Evolutionary conservation across 1,140 invertebrate genomes (phyloP), one percentile per base, ranked within the genome.

Genomic region (Ditylenchus dipsaci): DNA sequence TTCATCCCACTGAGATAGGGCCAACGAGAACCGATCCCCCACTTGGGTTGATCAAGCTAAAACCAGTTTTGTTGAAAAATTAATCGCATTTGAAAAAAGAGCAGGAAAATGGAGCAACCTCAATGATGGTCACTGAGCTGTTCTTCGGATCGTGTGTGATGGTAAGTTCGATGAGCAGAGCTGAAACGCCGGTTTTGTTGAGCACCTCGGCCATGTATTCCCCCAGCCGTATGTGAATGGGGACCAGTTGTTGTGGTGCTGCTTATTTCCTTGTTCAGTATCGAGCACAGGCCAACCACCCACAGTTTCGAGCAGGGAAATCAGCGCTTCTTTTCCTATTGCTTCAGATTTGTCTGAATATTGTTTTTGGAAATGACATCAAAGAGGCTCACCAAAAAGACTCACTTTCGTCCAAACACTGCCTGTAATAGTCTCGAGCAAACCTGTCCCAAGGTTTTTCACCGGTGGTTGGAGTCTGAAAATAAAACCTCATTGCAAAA

Each of bases 81-180:
- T 3, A 38, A 5, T 38, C 33, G 3, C 33, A 38, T 38, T 3
- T 11, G 11, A 38, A 11, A 38, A 38, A 38, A 38, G 3, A 38
- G 33, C 3, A 38, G 33, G 33, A 38, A 38, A 38, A 38, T 11
- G 11, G 33, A 38, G 3, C 33, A 38, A 38, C 33, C 33, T 73
- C 53, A 45, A 78, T 38, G 33, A 72, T 62, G 45, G 63, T 63
- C 63, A 59, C 58, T 9, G 70, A 59, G 38, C 71, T 75, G 83
- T 95, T 94, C 82, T 91, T 92, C n/a, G 92, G 87, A 84, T 95
- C 91, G 8, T 91, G 90, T 1, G 89, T 88, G 63, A 95, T 89
- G 42, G 90, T 91, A 74, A 95, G 91, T 78, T 93, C 91, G n/a
- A 96, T 87, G 78, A 94, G 89, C 79, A 94, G 93, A 83, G 93